phyloP scores from a whole-genome alignment of 2,797 vertebrate species.

The Phylloscopus collybita region DNA sequence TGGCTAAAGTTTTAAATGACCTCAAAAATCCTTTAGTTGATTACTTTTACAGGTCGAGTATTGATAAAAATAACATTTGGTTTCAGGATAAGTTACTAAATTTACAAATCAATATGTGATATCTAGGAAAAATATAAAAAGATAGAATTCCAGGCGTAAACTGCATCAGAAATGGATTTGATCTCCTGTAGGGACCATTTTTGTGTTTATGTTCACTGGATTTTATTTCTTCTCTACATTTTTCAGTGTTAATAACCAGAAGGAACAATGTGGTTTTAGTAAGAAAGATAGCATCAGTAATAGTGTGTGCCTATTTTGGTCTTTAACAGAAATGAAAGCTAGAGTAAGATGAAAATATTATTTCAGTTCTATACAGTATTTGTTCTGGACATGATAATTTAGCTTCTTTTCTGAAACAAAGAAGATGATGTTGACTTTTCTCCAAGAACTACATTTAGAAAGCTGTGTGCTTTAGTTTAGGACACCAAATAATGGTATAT shows the following conservation, averaged over 20 bases:
- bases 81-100: not conserved
- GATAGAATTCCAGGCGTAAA: not conserved
- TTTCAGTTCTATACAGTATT: not conserved
- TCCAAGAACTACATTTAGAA: not conserved
- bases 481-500: not conserved
- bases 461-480: not conserved
- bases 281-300: not conserved
- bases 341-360: not conserved
- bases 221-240: not conserved
- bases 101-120: not conserved
- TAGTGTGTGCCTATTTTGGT: not conserved
- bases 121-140: not conserved
- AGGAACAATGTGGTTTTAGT: not conserved
- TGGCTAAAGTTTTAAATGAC: not conserved
- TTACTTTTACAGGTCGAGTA: not conserved
- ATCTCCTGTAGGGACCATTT: not conserved
- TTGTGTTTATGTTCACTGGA: not conserved
- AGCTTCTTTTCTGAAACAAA: not conserved
- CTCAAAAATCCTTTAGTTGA: not conserved
- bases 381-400: not conserved
- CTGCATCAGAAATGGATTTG: not conserved
- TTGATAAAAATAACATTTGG: not conserved
- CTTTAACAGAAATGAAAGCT: not conserved
- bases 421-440: not conserved
- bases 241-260: not conserved